These are phyloP conservation scores for Craseonycteris thonglongyai DNA, from an alignment of 2,113 vertebrate species.

Conservation along the genomic window DNA sequence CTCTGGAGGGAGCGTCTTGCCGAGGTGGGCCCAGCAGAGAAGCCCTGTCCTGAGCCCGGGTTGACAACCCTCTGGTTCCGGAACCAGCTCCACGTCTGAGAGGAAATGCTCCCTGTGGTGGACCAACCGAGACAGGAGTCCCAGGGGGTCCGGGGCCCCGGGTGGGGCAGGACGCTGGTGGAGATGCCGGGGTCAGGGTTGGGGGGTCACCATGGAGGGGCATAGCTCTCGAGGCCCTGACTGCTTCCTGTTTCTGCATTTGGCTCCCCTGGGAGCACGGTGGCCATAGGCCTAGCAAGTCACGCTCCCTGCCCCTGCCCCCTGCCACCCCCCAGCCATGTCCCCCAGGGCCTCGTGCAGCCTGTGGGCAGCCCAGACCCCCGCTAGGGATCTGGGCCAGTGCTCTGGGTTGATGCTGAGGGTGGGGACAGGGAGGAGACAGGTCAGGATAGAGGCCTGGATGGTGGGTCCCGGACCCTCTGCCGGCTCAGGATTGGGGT, in stretches of 20 bases:
- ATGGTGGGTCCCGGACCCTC: neutral
- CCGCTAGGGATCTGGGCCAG: neutral
- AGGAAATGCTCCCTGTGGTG: neutral
- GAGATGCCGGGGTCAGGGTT: too few species aligned
- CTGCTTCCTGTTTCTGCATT: rapidly evolving
- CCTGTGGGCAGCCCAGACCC: neutral
- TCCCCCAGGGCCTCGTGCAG: neutral
- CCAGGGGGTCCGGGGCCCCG: rapidly evolving
- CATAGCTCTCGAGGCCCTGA: neutral
- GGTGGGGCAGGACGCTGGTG: neutral
- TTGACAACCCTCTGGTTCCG: too few species aligned
- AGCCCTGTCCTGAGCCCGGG: neutral
- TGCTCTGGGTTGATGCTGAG: too few species aligned
- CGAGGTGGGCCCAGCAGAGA: neutral
- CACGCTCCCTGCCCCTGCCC: rapidly evolving
- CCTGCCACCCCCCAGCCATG: rapidly evolving
- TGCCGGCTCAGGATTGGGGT: neutral
- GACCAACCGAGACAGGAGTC: neutral
- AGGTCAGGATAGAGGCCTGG: too few species aligned
- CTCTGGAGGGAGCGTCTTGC: neutral
- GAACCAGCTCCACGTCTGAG: neutral
- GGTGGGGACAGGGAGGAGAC: rapidly evolving
- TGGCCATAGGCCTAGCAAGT: neutral
- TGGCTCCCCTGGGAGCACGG: neutral
- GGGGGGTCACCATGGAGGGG: rapidly evolving